These are phyloP conservation scores for Ormyrus labotus DNA, from an alignment of 2,888 invertebrate genomes.

Conservation along the genomic window DNA sequence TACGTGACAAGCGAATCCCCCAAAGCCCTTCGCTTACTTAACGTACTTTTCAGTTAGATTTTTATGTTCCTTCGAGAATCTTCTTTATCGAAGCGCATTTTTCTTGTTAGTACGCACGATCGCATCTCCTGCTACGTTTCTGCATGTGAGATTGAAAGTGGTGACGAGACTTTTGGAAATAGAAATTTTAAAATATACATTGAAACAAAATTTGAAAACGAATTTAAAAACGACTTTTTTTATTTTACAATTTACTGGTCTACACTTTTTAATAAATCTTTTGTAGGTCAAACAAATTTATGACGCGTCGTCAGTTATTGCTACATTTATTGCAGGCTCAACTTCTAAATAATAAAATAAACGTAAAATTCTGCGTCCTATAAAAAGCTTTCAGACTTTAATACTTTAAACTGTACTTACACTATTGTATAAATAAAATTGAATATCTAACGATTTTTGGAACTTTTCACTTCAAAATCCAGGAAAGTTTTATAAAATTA, in stretches of 20 bases:
- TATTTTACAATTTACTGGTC: too few relatives aligned
- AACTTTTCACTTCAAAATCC: too few relatives aligned
- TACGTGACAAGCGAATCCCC: constrained; percentile 20
- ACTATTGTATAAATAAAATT: too few relatives aligned
- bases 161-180: background rate
- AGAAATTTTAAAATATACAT: background rate
- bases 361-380: too few relatives aligned
- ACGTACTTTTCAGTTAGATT: constrained; percentile 31
- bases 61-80: background rate
- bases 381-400: too few relatives aligned
- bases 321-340: too few relatives aligned
- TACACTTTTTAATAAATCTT: too few relatives aligned
- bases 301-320: background rate
- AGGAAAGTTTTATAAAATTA: too few relatives aligned
- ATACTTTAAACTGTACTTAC: too few relatives aligned
- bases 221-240: background rate
- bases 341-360: too few relatives aligned
- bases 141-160: background rate
- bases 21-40: constrained; percentile 13
- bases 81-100: background rate
- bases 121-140: background rate
- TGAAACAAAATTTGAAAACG: background rate
- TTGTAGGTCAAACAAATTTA: background rate
- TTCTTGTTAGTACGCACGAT: constrained; percentile 25
- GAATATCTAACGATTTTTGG: too few relatives aligned